Evolutionary conservation across 92 coral and sea anemone genomes (phyloP).

Genomic region (Actinernus sp.): DNA sequence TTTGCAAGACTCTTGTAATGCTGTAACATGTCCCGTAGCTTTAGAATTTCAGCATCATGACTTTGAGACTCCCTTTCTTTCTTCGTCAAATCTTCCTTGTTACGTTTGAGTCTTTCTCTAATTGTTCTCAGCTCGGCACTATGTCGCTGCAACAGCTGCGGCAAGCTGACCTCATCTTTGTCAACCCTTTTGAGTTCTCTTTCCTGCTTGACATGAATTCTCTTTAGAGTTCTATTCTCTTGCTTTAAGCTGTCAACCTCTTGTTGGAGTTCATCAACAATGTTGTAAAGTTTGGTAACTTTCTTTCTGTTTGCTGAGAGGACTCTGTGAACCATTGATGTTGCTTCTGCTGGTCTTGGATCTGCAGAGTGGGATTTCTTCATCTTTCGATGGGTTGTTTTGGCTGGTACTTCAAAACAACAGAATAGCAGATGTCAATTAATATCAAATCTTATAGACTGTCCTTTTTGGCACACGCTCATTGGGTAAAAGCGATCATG

Average conservation of each 20-base stretch:
- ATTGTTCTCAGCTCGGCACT: slow-evolving; percentile 88
- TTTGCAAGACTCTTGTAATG: slow-evolving; percentile 71
- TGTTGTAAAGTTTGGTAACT: slow-evolving; percentile 80
- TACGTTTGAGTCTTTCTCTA: slow-evolving; percentile 72
- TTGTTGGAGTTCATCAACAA: slow-evolving; percentile 84
- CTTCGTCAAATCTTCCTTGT: slow-evolving; percentile 61
- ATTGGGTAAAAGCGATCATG: too few species aligned
- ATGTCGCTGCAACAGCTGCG: slow-evolving; percentile 81
- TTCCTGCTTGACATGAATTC: slow-evolving; percentile 83
- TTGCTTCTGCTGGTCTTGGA: slow-evolving; percentile 47
- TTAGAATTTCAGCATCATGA: slow-evolving; percentile 73
- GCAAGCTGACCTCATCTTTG: slow-evolving; percentile 83
- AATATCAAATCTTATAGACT: too few species aligned
- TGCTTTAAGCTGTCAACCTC: slow-evolving; percentile 73
- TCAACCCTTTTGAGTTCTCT: slow-evolving; percentile 79
- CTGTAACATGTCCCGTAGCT: slow-evolving; percentile 76
- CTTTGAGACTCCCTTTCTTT: slow-evolving; percentile 82
- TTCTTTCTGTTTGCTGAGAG: slow-evolving; percentile 92
- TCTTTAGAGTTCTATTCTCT: slow-evolving; percentile 84
- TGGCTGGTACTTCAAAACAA: slow-evolving; percentile 40
- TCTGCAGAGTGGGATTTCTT: slow-evolving; percentile 75
- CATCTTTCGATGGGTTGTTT: slow-evolving; percentile 24
- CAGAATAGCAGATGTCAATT: too few species aligned
- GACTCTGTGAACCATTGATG: slow-evolving; percentile 83
- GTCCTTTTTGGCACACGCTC: too few species aligned